A percentile compares a stretch with the other conserved stretches of the same genome.
phyloP scores from a whole-genome alignment of 2,797 vertebrate genomes.

The Gymnothorax javanicus region DNA sequence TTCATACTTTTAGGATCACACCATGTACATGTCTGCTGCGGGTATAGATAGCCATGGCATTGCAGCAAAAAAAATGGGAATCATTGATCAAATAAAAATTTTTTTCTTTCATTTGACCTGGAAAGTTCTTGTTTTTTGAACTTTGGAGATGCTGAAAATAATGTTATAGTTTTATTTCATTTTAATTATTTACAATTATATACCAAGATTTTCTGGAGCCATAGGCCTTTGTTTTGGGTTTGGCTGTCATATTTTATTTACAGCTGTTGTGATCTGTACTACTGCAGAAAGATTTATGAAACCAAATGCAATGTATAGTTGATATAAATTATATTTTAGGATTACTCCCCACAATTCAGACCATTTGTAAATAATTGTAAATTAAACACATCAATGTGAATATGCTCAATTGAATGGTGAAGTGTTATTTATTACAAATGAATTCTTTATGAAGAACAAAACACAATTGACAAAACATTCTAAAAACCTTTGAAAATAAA shows the following conservation, averaged over 20 bases:
- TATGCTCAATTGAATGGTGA: background rate
- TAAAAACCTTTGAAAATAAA: background rate
- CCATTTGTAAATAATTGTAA: constrained; percentile 18
- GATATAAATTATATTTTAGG: constrained; percentile 20
- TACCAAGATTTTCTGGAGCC: background rate
- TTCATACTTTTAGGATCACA: background rate
- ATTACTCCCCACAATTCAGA: background rate
- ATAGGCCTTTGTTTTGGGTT: background rate
- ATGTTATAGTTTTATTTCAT: background rate
- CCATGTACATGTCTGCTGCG: background rate
- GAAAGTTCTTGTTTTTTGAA: background rate
- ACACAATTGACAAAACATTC: background rate
- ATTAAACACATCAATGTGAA: constrained; percentile 13
- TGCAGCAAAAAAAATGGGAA: background rate
- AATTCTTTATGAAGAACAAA: background rate
- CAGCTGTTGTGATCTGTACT: background rate
- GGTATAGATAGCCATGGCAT: background rate
- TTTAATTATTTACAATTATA: background rate
- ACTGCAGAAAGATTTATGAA: background rate
- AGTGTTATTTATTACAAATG: background rate
- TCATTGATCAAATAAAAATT: too few relatives aligned
- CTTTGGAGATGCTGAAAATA: background rate
- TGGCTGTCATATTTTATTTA: background rate
- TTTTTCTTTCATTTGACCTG: background rate
- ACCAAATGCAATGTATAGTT: constrained; percentile 23